Evolutionary conservation across 2,797 vertebrate species (phyloP).

Genomic region (Sylvilagus floridanus): DNA sequence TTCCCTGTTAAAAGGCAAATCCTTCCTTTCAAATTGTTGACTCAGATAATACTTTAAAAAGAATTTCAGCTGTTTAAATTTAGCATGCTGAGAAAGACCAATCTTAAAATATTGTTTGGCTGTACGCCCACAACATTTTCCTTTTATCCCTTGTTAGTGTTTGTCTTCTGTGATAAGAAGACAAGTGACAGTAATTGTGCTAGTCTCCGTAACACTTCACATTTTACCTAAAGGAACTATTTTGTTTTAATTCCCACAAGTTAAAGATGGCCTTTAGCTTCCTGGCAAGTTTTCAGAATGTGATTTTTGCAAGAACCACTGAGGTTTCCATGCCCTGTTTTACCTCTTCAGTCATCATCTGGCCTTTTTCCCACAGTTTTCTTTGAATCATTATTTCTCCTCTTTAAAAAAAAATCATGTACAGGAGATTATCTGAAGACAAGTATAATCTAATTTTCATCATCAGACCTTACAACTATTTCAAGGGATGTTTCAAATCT

Average conservation of each 20-base stretch:
- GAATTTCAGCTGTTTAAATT: conserved; percentile 76
- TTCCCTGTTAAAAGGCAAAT: conserved; percentile 62
- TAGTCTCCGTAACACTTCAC: neutral
- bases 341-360: neutral
- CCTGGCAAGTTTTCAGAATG: conserved; percentile 53
- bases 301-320: conserved; percentile 41
- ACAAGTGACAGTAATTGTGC: conserved; percentile 48
- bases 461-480: neutral
- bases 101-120: conserved; percentile 73
- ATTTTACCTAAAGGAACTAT: conserved; percentile 46
- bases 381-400: conserved; percentile 34
- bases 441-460: conserved; percentile 38
- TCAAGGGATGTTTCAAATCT: conserved; percentile 38
- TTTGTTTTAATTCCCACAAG: conserved; percentile 46
- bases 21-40: conserved; percentile 74
- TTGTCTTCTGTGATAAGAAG: conserved; percentile 60
- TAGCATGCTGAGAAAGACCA: conserved; percentile 76
- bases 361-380: neutral
- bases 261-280: conserved; percentile 50
- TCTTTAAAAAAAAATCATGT: neutral
- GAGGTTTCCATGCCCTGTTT: neutral
- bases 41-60: conserved; percentile 71
- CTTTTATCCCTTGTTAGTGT: conserved; percentile 61
- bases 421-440: neutral
- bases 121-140: conserved; percentile 62